These are phyloP conservation scores for Stigmatopora nigra DNA, from an alignment of 2,113 vertebrate species.

Conservation along the genomic window DNA sequence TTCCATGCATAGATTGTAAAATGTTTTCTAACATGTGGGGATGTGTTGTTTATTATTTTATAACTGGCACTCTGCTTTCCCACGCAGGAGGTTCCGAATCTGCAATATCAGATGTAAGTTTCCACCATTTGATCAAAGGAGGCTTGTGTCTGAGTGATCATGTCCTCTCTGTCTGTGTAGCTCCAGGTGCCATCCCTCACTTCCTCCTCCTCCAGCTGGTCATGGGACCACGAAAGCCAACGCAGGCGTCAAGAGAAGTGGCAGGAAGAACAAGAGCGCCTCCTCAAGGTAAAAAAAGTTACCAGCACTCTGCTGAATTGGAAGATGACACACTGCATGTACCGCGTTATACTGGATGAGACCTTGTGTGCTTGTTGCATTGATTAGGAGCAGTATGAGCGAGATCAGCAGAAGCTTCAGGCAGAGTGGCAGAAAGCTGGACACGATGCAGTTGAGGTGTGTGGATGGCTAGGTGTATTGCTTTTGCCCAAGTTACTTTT, in stretches of 20 bases:
- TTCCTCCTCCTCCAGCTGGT: constrained; percentile 76
- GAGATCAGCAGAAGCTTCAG: constrained; percentile 83
- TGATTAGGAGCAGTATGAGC: constrained; percentile 82
- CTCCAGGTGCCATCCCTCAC: constrained; percentile 85
- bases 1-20: too few species aligned
- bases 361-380: constrained; percentile 7
- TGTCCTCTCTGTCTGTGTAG: constrained; percentile 53
- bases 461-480: constrained; percentile 1
- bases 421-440: constrained; percentile 84
- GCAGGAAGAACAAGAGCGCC: constrained; percentile 92
- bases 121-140: constrained; percentile 7
- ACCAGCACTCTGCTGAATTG: background rate
- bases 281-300: constrained; percentile 77
- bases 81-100: constrained; percentile 82
- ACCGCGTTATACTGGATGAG: background rate
- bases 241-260: constrained; percentile 84
- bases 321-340: background rate
- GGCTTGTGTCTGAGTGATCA: background rate
- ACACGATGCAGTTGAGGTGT: constrained; percentile 70
- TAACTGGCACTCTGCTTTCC: constrained; percentile 20
- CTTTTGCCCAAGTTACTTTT: background rate
- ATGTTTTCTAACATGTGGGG: too few species aligned
- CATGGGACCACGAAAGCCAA: constrained; percentile 88
- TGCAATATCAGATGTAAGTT: constrained; percentile 89
- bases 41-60: background rate